Evolutionary conservation across 2,888 invertebrate genomes (phyloP).

Genomic region (Erebia aethiops): DNA sequence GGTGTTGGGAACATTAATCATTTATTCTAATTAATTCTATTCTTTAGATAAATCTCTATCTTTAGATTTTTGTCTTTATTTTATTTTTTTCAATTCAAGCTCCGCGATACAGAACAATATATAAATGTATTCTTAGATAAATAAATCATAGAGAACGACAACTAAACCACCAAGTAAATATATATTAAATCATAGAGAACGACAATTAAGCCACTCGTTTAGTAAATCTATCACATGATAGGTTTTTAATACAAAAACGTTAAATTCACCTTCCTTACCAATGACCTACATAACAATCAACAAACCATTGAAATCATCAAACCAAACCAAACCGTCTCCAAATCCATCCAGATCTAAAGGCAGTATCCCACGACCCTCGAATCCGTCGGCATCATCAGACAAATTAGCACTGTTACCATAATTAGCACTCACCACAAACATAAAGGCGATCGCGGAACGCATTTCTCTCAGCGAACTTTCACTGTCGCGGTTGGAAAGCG

Average conservation of each 20-base stretch:
- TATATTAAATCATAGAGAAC: no score
- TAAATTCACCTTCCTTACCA: not conserved
- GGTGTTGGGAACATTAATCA: no score
- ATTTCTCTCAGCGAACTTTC: conserved; percentile 79
- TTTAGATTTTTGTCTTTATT: no score
- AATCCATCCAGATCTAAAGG: conserved; percentile 23
- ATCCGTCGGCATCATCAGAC: conserved; percentile 30
- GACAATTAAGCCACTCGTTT: no score
- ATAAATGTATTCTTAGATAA: no score
- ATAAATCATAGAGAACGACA: no score
- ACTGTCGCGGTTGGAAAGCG: conserved; percentile 62
- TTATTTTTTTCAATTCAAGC: no score
- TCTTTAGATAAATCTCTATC: no score
- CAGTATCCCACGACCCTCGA: conserved; percentile 21
- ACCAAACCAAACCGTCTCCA: conserved; percentile 20
- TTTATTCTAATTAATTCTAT: no score
- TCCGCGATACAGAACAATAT: no score
- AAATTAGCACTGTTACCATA: conserved; percentile 50
- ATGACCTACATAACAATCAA: conserved; percentile 7
- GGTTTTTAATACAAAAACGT: not conserved
- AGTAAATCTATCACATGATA: not conserved
- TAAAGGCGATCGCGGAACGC: conserved; percentile 77
- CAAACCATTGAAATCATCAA: conserved; percentile 4
- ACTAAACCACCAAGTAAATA: no score
- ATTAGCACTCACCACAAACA: conserved; percentile 81